Evolutionary conservation across 37 sponge, comb jelly and placozoan species (phyloP).

Genomic region (Theonella swinhoei): DNA sequence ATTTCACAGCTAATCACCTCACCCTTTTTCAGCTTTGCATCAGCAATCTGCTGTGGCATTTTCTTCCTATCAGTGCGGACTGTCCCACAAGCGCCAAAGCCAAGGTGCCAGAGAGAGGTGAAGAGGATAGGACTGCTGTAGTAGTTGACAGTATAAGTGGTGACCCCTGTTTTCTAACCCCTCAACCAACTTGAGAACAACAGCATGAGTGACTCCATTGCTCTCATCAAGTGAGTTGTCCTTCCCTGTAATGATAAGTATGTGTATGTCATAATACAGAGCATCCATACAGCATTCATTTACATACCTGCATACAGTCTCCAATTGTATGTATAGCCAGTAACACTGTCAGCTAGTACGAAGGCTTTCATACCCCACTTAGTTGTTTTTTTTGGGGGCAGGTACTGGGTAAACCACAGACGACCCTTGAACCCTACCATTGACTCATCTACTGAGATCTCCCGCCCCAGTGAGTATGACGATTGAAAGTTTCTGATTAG

Average conservation of each 20-base stretch:
- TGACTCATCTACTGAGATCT: slow-evolving; percentile 21
- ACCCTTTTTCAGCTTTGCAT: slow-evolving; percentile 10
- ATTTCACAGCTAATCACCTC: not conserved
- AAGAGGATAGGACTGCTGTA: slow-evolving; percentile 36
- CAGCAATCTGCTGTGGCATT: slow-evolving; percentile 4
- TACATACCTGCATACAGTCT: slow-evolving; percentile 8
- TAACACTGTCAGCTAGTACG: slow-evolving; percentile 9
- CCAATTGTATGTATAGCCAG: slow-evolving; percentile 24
- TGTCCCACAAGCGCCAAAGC: slow-evolving; percentile 42
- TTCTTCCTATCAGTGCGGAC: slow-evolving; percentile 11
- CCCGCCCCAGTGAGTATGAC: slow-evolving; percentile 8
- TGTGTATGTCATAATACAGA: too few relatives aligned
- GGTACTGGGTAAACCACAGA: slow-evolving; percentile 13
- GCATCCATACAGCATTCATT: not conserved
- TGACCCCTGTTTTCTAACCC: slow-evolving; percentile 19
- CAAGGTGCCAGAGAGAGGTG: not conserved
- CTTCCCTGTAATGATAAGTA: slow-evolving; percentile 33
- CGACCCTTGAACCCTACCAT: slow-evolving; percentile 31
- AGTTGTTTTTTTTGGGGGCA: slow-evolving; percentile 9
- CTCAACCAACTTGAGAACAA: slow-evolving; percentile 33
- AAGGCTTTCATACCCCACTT: slow-evolving; percentile 46
- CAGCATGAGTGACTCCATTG: slow-evolving; percentile 34
- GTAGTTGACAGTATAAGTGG: slow-evolving; percentile 28
- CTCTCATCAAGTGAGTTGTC: slow-evolving; percentile 23
- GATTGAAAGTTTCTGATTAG: slow-evolving; percentile 24